A percentile compares a stretch with the other conserved stretches of the same genome.
Conservation (phyloP, 2,888 invertebrate genomes). For the Cerastoderma edule region DNA sequence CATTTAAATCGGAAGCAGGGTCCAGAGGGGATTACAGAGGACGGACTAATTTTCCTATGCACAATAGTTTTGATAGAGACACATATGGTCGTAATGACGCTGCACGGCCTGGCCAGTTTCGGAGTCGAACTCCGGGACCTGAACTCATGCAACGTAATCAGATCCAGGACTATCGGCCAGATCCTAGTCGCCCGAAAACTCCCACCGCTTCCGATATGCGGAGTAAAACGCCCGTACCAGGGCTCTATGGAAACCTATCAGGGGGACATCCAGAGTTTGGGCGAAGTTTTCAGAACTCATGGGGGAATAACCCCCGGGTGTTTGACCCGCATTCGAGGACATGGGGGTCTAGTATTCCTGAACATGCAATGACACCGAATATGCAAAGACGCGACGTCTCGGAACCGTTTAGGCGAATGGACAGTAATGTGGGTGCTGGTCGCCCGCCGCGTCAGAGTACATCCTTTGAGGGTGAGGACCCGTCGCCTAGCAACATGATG, state of each 20-base stretch:
- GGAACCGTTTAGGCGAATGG: constrained; percentile 57
- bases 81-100: constrained; percentile 60
- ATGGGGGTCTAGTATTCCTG: constrained; percentile 65
- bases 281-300: constrained; percentile 57
- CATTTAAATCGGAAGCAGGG: constrained; percentile 53
- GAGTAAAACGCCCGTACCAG: constrained; percentile 81
- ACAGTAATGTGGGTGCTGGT: constrained; percentile 69
- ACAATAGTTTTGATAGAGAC: constrained; percentile 64
- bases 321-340: constrained; percentile 58
- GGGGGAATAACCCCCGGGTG: constrained; percentile 47
- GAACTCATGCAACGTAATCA: constrained; percentile 79
- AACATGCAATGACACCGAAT: constrained; percentile 58
- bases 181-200: constrained; percentile 78
- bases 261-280: constrained; percentile 65
- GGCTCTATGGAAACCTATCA: constrained; percentile 60
- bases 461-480: constrained; percentile 87
- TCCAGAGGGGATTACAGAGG: constrained; percentile 59
- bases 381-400: constrained; percentile 59
- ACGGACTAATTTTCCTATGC: constrained; percentile 63
- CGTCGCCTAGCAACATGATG: constrained; percentile 82
- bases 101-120: constrained; percentile 76
- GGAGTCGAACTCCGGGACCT: constrained; percentile 83
- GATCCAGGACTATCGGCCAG: constrained; percentile 73
- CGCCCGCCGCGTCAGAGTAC: constrained; percentile 85
- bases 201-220: constrained; percentile 81